phyloP scores from a whole-genome alignment of 1,140 invertebrate genomes.

The Pteromalus puparum region DNA sequence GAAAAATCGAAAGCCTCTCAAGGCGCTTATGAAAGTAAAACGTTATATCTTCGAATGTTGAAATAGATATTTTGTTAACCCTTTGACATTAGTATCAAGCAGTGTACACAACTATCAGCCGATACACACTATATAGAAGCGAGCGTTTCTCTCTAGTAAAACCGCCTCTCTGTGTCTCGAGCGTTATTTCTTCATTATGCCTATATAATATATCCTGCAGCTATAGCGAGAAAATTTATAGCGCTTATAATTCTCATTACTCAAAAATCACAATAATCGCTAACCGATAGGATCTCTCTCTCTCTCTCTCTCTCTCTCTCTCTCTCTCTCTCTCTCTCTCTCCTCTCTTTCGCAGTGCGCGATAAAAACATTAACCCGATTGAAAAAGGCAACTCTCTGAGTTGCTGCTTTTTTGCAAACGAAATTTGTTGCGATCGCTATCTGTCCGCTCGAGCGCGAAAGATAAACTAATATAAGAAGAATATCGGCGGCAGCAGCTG shows the following conservation, averaged over 20 bases:
- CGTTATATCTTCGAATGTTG: neutral
- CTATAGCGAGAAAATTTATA: neutral
- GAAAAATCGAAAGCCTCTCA: too few species aligned
- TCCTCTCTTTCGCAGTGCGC: neutral
- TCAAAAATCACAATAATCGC: neutral
- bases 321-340: too few species aligned
- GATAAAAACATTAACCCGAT: neutral
- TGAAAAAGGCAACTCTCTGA: neutral
- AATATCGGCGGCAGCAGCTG: neutral
- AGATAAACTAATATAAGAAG: neutral
- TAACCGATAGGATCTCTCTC: neutral
- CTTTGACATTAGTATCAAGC: neutral
- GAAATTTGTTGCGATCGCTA: slow-evolving; percentile 4
- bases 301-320: too few species aligned
- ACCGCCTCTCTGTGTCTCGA: neutral
- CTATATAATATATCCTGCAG: neutral
- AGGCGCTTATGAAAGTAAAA: too few species aligned
- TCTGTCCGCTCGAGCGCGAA: neutral
- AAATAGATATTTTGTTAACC: neutral
- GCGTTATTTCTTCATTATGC: neutral
- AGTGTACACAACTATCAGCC: neutral
- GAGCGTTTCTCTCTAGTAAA: neutral
- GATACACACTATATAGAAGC: neutral
- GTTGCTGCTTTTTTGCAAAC: neutral
- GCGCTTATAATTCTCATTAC: neutral